Percentiles rank a stretch among this genome's conserved stretches.
Evolutionary conservation across 2,113 vertebrate species (phyloP).

Genomic region (Cyprinodon variegatus): DNA sequence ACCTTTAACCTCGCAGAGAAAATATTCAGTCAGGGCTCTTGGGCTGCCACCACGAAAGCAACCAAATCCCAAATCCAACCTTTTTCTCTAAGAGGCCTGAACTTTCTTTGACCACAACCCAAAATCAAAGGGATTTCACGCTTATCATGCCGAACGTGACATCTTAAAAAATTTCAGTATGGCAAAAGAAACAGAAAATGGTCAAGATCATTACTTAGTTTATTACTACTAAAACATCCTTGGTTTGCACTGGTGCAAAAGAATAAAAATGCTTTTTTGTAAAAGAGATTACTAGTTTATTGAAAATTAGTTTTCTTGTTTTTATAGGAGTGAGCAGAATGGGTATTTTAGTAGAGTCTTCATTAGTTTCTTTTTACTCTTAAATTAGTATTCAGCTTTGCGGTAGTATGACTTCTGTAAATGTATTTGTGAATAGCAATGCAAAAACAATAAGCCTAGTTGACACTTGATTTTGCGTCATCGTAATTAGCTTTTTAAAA

Average conservation of each 20-base stretch:
- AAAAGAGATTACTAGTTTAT: not conserved
- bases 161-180: conserved; percentile 34
- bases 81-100: conserved; percentile 66
- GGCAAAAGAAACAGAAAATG: conserved; percentile 29
- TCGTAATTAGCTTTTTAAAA: no score
- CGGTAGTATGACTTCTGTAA: not conserved
- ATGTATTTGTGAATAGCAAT: not conserved
- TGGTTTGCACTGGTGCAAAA: conserved; percentile 58
- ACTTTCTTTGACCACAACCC: conserved; percentile 75
- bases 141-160: conserved; percentile 73
- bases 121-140: conserved; percentile 79
- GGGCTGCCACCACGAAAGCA: conserved; percentile 63
- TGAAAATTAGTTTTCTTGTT: not conserved
- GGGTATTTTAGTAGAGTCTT: not conserved
- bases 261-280: not conserved
- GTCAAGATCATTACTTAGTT: conserved; percentile 49
- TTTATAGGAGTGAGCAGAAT: not conserved
- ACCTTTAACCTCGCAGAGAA: conserved; percentile 69
- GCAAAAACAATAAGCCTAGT: not conserved
- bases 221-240: conserved; percentile 37
- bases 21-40: conserved; percentile 55
- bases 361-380: not conserved
- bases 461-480: not conserved
- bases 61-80: conserved; percentile 64
- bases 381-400: not conserved